A percentile compares a stretch with the other conserved stretches of the same genome.
These are phyloP conservation scores for Lynx canadensis DNA, from an alignment of 2,113 vertebrate species.

Conservation along the genomic window DNA sequence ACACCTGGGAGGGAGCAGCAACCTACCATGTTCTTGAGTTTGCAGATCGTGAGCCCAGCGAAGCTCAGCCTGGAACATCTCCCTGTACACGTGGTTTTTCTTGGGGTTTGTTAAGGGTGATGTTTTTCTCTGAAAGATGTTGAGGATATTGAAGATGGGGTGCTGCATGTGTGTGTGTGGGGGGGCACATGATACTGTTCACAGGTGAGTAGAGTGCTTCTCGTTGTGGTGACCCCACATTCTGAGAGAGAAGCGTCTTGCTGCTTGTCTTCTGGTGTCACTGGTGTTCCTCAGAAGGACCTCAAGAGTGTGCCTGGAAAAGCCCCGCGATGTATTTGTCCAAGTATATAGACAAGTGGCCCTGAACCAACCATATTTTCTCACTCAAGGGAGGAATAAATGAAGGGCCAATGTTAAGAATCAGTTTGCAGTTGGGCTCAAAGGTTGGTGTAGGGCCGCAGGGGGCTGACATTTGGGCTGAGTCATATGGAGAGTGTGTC, in stretches of 20 bases:
- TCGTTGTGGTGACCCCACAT: neutral
- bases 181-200: neutral
- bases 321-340: neutral
- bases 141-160: neutral
- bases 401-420: neutral
- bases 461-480: neutral
- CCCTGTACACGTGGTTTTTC: neutral
- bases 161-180: neutral
- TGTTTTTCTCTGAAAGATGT: neutral
- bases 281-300: neutral
- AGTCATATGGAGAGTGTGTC: neutral
- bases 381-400: neutral
- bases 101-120: neutral
- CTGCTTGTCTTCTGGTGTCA: neutral
- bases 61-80: neutral
- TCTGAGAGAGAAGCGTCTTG: neutral
- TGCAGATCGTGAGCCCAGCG: neutral
- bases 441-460: fast-evolving
- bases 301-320: neutral
- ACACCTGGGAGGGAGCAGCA: neutral
- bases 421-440: neutral
- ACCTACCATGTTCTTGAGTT: neutral
- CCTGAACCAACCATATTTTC: neutral
- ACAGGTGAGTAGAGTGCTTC: neutral
- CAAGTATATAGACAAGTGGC: neutral